phyloP scores from a whole-genome alignment of 2,113 vertebrate species.

The Percopsis transmontana region DNA sequence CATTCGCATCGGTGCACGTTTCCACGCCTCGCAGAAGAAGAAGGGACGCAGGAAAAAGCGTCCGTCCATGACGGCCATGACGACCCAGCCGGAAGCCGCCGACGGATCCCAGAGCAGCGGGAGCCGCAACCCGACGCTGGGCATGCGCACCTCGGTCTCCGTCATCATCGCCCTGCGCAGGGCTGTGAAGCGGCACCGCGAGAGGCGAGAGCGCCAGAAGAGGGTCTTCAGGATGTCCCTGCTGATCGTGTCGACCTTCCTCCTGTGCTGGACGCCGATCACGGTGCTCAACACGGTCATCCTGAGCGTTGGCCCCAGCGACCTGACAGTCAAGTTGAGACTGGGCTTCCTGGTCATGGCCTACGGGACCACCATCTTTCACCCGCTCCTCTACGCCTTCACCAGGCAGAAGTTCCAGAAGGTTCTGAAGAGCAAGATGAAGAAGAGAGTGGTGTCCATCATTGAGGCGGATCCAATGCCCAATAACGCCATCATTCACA shows the following conservation, averaged over 20 bases:
- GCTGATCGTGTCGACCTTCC: constrained; percentile 96
- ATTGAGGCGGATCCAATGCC: constrained; percentile 95
- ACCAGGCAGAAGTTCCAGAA: constrained; percentile 99
- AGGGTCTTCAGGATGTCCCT: constrained; percentile 97
- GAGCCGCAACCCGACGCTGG: constrained; percentile 87
- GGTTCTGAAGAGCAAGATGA: constrained; percentile 98
- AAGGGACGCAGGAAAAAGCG: constrained; percentile 93
- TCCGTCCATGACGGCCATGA: constrained; percentile 86
- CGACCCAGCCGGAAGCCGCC: constrained; percentile 86
- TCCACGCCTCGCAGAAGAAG: constrained; percentile 92
- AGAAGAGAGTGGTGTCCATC: constrained; percentile 97
- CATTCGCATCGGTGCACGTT: constrained; percentile 95
- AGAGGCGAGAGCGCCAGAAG: constrained; percentile 94
- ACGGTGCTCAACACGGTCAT: constrained; percentile 96
- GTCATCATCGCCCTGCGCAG: constrained; percentile 95
- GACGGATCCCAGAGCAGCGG: constrained; percentile 78
- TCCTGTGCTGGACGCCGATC: constrained; percentile 98
- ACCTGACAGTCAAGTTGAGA: constrained; percentile 91
- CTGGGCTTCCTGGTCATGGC: constrained; percentile 98
- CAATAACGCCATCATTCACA: constrained; percentile 95
- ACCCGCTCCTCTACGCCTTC: constrained; percentile 96
- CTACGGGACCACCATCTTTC: constrained; percentile 97
- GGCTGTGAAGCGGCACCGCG: constrained; percentile 94
- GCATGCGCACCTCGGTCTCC: constrained; percentile 95
- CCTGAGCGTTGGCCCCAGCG: constrained; percentile 91